These are phyloP conservation scores for Nomada lathburiana DNA, from an alignment of 2,888 invertebrate species.

Conservation along the genomic window DNA sequence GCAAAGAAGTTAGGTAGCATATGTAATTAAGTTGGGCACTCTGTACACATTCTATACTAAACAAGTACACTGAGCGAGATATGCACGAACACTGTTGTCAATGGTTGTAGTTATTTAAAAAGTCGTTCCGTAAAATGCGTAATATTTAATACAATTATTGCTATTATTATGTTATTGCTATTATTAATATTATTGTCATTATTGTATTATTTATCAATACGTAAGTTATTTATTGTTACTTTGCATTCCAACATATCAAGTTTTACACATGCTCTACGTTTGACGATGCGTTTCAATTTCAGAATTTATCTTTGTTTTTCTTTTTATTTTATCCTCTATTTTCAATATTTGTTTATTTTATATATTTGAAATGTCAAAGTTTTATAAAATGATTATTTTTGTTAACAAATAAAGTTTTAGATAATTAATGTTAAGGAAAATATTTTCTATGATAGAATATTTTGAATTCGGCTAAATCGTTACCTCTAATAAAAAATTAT, in stretches of 20 bases:
- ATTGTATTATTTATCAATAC: conserved; percentile 78
- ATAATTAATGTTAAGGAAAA: conserved; percentile 11
- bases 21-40: conserved; percentile 40
- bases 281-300: conserved; percentile 62
- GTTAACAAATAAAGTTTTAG: conserved; percentile 17
- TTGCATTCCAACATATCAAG: conserved; percentile 80
- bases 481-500: too few relatives aligned
- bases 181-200: conserved; percentile 64
- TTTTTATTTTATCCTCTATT: conserved; percentile 36
- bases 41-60: conserved; percentile 38
- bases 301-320: conserved; percentile 39
- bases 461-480: not conserved
- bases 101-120: conserved; percentile 82
- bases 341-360: conserved; percentile 1
- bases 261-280: conserved; percentile 44
- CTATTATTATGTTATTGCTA: conserved; percentile 70
- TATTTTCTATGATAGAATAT: not conserved
- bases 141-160: conserved; percentile 66
- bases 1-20: not conserved
- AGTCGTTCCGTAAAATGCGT: conserved; percentile 77
- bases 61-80: conserved; percentile 39
- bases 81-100: conserved; percentile 78
- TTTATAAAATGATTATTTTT: conserved; percentile 18
- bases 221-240: conserved; percentile 83
- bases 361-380: conserved; percentile 9